Percentiles rank a stretch among this genome's conserved stretches.
These are phyloP conservation scores for Platanista minor DNA, from an alignment of 2,113 vertebrate species.

Conservation along the genomic window DNA sequence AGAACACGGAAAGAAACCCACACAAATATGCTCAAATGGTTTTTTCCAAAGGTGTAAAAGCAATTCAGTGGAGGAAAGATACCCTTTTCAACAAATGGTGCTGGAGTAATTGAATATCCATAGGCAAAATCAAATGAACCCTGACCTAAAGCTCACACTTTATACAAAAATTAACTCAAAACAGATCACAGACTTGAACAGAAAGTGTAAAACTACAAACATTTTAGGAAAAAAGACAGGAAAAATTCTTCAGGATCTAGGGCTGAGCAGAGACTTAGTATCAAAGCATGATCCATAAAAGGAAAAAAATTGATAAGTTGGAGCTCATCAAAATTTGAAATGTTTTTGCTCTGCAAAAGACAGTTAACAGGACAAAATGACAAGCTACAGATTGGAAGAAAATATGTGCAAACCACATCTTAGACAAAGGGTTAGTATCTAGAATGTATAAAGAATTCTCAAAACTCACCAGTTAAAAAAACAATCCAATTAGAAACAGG, in stretches of 20 bases:
- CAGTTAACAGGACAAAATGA: constrained; percentile 2
- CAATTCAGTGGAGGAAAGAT: background rate
- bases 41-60: background rate
- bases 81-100: background rate
- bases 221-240: background rate
- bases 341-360: background rate
- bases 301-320: background rate
- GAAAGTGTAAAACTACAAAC: constrained; percentile 6
- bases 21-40: background rate
- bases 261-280: background rate
- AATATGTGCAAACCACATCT: background rate
- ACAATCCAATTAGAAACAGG: background rate
- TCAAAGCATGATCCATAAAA: background rate
- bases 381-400: background rate
- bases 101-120: background rate
- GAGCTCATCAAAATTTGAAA: background rate
- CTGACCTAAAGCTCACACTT: background rate
- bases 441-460: too few relatives aligned
- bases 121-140: background rate
- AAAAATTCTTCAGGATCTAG: background rate
- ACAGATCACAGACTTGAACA: background rate
- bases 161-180: background rate
- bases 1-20: background rate
- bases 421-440: too few relatives aligned
- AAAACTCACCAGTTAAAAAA: background rate